Percentiles rank a stretch among this genome's conserved stretches.
Conservation (phyloP, 2,797 vertebrate genomes). For the Lepilemur ruficaudatus region DNA sequence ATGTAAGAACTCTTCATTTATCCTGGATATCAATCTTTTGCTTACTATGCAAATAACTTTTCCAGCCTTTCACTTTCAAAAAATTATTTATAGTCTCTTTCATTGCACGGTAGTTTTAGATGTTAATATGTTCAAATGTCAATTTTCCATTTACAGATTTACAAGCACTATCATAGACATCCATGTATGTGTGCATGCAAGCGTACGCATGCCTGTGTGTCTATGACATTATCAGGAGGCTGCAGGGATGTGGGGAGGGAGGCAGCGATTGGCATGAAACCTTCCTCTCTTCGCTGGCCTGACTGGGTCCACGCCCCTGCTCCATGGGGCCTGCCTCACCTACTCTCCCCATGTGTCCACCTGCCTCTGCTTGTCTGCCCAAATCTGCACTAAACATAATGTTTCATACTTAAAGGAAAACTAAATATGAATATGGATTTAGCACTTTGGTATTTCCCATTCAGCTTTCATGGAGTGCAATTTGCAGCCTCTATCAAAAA, state of each 20-base stretch:
- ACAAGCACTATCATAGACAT: background rate
- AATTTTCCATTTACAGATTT: background rate
- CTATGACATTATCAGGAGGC: too few relatives aligned
- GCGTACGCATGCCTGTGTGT: accelerated
- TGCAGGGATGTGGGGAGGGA: background rate
- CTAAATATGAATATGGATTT: background rate
- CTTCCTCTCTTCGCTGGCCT: background rate
- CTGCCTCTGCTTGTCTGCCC: background rate
- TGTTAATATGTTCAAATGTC: background rate
- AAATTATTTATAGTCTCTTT: background rate
- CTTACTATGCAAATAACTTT: background rate
- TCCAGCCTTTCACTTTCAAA: background rate
- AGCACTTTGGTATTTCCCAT: background rate
- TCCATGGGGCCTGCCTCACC: accelerated
- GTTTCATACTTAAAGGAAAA: background rate
- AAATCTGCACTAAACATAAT: background rate
- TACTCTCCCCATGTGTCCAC: background rate
- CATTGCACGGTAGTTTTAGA: background rate
- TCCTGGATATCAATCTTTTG: background rate
- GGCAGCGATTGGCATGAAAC: background rate
- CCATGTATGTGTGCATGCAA: background rate
- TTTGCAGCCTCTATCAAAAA: background rate
- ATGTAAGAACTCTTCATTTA: background rate
- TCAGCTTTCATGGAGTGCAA: background rate
- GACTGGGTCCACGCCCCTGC: accelerated